Conservation (phyloP, 2,113 vertebrate species). For the Perca fluviatilis region DNA sequence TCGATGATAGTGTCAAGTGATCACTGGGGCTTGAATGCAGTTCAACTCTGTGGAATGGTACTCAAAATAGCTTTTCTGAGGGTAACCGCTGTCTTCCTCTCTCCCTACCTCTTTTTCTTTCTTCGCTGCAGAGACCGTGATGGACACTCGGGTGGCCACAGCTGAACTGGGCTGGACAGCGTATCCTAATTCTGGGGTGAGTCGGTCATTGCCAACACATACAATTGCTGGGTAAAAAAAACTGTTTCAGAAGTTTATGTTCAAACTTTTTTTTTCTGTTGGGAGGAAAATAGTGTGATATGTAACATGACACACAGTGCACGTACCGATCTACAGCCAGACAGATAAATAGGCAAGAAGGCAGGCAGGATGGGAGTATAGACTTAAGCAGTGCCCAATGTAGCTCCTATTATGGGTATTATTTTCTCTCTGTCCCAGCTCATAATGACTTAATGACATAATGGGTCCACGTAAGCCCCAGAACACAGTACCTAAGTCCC, state of each 20-base stretch:
- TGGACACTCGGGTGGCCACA: constrained; percentile 98
- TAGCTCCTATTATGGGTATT: constrained; percentile 77
- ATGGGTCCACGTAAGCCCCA: constrained; percentile 79
- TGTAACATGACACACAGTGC: constrained; percentile 31
- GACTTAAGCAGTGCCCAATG: constrained; percentile 67
- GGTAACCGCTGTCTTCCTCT: constrained; percentile 59
- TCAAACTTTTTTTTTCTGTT: not conserved
- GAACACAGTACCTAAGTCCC: constrained; percentile 77
- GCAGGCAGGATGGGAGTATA: constrained; percentile 52
- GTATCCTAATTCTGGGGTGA: constrained; percentile 97
- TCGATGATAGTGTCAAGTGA: constrained; percentile 71
- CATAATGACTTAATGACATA: constrained; percentile 86
- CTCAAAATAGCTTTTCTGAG: constrained; percentile 59
- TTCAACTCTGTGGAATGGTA: constrained; percentile 52
- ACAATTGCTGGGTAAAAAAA: not conserved
- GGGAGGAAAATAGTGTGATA: not conserved
- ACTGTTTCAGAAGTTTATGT: not conserved
- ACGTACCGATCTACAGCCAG: constrained; percentile 18
- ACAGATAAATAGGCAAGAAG: constrained; percentile 64
- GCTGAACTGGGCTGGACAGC: constrained; percentile 99
- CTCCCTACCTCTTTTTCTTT: constrained; percentile 49
- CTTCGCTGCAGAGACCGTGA: constrained; percentile 91
- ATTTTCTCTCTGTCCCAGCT: constrained; percentile 78
- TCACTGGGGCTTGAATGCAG: constrained; percentile 66
- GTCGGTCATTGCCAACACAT: constrained; percentile 64